Conservation (phyloP, 2,888 invertebrate species). For the Ichneumoninae sp. region DNA sequence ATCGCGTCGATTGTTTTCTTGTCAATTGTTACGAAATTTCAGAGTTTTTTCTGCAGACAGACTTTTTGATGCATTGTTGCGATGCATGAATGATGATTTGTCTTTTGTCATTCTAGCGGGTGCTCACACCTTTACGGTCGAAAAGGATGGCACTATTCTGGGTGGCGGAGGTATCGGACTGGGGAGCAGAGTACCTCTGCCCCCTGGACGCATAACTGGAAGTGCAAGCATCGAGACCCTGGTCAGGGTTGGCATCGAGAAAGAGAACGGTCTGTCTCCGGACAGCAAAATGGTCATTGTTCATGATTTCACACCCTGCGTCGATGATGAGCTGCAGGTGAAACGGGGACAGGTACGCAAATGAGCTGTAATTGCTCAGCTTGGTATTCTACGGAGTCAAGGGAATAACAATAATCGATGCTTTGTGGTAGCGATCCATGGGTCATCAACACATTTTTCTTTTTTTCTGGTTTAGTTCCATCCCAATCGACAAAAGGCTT, state of each 20-base stretch:
- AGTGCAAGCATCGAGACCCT: conserved; percentile 97
- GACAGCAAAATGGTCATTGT: conserved; percentile 98
- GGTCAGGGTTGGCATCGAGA: conserved; percentile 95
- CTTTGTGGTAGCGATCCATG: neutral
- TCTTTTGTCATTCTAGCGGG: conserved; percentile 74
- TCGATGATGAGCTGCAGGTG: conserved; percentile 96
- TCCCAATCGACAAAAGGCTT: neutral
- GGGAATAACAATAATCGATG: neutral
- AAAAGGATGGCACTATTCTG: conserved; percentile 87
- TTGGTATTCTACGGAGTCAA: no score
- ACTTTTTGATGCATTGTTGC: neutral
- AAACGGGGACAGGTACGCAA: conserved; percentile 90
- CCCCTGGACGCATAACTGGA: conserved; percentile 97
- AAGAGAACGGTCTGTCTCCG: conserved; percentile 95
- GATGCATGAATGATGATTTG: neutral
- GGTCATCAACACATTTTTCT: neutral
- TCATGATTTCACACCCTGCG: conserved; percentile 97
- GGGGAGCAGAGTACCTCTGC: conserved; percentile 90
- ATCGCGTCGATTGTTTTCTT: conserved; percentile 6
- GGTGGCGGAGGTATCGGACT: conserved; percentile 90
- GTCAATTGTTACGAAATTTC: neutral
- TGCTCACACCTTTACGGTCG: conserved; percentile 79
- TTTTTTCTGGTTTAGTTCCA: neutral
- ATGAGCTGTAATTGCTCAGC: neutral
- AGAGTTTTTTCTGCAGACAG: neutral